Evolutionary conservation across 2,797 vertebrate genomes (phyloP), one percentile per base, ranked within the genome.

Genomic region (Scolopax rusticola): DNA sequence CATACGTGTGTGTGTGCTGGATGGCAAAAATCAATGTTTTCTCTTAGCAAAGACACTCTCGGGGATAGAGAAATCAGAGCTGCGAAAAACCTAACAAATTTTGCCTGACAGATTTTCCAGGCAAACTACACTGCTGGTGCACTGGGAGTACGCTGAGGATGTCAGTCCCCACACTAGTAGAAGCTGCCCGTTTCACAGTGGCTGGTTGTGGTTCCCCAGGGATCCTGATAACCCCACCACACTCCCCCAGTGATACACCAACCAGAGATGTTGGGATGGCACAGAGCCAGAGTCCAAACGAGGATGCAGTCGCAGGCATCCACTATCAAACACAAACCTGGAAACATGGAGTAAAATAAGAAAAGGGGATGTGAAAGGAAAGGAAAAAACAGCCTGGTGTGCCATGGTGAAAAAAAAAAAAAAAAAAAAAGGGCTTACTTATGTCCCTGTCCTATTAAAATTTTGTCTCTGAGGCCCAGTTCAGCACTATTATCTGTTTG

Each of bases 21-120:
- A 91, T 87, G 65, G 81, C 88, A 95, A 97, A 94, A 94, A 95
- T 94, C 94, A 86, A 83, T 89, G 90, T 70, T 85, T 94, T 93
- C 89, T 86, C 92, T 97, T 75, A 94, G 93, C 84, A 93, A 81
- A 97, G 90, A 77, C 93, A 91, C 91, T 96, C 77, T 45, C 5
- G 84, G 84, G 84, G 86, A 95, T 86, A 88, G 54, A 86, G 92
- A 56, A 96, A 95, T 83, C 65, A 96, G 92, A 97, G 88, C 91
- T 93, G 94, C 3, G 43, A 92, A 94, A 97, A 95, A 56, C 57
- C 84, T 91, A 68, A 92, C 87, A 93, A 92, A 90, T 89, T 69
- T 90, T 84, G 75, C 75, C 90, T 83, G 82, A 63, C 69, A 92
- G 73, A 69, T 87, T 65, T 89, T 53, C 43, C 82, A 88, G 87